Evolutionary conservation across 2,797 vertebrate species (phyloP).

Genomic region (Linurgus olivaceus): DNA sequence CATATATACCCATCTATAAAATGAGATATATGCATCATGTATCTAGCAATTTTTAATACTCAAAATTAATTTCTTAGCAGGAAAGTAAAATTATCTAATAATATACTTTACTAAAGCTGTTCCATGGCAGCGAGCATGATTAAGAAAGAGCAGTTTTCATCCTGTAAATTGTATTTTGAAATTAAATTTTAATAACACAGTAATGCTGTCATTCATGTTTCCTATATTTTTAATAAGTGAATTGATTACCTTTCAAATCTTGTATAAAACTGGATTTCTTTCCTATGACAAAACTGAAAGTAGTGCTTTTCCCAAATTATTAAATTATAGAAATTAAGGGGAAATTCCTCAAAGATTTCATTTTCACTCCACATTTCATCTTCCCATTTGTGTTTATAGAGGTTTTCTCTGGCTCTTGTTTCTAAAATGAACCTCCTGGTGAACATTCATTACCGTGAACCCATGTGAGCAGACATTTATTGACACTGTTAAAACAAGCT

Average conservation of each 20-base stretch:
- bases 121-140: slow-evolving; percentile 44
- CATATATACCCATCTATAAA: neutral
- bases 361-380: slow-evolving; percentile 34
- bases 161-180: slow-evolving; percentile 60
- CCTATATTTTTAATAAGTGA: slow-evolving; percentile 55
- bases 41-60: slow-evolving; percentile 23
- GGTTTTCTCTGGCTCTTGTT: slow-evolving; percentile 8
- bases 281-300: slow-evolving; percentile 33
- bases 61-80: slow-evolving; percentile 47
- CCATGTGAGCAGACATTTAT: slow-evolving; percentile 43
- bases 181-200: slow-evolving; percentile 57
- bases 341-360: slow-evolving; percentile 42
- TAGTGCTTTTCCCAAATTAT: slow-evolving; percentile 9
- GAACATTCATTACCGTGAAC: slow-evolving; percentile 4
- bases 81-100: slow-evolving; percentile 29
- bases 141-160: slow-evolving; percentile 59
- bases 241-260: slow-evolving; percentile 18
- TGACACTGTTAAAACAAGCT: slow-evolving; percentile 58
- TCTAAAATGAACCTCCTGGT: slow-evolving; percentile 46
- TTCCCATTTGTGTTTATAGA: neutral
- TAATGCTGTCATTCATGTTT: slow-evolving; percentile 39
- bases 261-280: slow-evolving; percentile 19
- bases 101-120: slow-evolving; percentile 56
- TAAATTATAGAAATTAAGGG: slow-evolving; percentile 20
- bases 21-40: neutral